These are phyloP conservation scores for Scartelaos histophorus DNA, from an alignment of 2,113 vertebrate genomes.

Conservation along the genomic window DNA sequence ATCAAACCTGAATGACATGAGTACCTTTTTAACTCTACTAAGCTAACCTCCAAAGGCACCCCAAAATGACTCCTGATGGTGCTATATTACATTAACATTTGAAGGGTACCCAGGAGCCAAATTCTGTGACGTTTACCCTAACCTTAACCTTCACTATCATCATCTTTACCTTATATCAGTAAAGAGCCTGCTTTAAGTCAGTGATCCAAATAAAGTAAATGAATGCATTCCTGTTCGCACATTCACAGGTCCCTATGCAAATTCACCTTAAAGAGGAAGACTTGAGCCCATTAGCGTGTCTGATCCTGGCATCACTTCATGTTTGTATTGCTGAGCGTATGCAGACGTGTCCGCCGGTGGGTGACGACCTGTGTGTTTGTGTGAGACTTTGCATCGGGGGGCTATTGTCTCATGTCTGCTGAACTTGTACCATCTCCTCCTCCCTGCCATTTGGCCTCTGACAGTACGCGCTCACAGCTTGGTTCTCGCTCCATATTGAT, in stretches of 20 bases:
- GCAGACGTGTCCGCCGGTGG: conserved; percentile 28
- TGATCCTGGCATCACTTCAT: conserved; percentile 3
- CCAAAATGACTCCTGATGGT: too few species aligned
- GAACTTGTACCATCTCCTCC: conserved; percentile 68
- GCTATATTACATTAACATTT: too few species aligned
- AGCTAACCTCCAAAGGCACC: too few species aligned
- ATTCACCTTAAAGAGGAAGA: conserved; percentile 9
- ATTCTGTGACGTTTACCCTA: background rate
- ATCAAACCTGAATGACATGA: too few species aligned
- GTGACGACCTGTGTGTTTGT: conserved; percentile 31
- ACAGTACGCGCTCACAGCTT: conserved; percentile 71
- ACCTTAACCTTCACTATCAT: background rate
- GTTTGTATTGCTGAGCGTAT: conserved; percentile 23
- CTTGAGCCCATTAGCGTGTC: background rate
- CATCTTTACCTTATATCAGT: background rate
- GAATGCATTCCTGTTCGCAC: conserved; percentile 10
- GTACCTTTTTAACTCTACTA: too few species aligned
- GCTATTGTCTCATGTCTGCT: conserved; percentile 53
- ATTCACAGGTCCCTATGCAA: background rate
- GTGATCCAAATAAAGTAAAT: background rate
- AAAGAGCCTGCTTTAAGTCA: background rate
- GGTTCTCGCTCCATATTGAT: conserved; percentile 80
- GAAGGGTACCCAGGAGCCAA: too few species aligned
- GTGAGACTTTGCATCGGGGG: conserved; percentile 38
- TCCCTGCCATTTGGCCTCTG: conserved; percentile 71